Evolutionary conservation across 2,888 invertebrate species (phyloP), one percentile per base, ranked within the genome.

Genomic region (Drosophila yooni): DNA sequence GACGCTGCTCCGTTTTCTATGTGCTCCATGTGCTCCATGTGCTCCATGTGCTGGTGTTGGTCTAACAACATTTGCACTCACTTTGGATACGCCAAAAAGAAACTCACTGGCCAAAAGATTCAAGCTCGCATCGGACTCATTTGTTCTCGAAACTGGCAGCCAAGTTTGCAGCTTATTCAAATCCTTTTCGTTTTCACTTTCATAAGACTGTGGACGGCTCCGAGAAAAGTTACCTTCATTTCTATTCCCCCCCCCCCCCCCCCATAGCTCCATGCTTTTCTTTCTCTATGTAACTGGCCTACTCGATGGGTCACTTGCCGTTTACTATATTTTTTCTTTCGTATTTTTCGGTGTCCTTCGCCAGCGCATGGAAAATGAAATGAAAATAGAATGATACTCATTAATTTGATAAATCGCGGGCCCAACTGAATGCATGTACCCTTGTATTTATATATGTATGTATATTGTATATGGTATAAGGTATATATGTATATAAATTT

Each of bases 361-460:
- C 65, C 71, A 73, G 74, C 72, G 81, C 91, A 78, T 76, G 83
- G 88, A 86, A 87, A 82, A 87, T 81, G 78, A 85, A 91, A 91
- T 91, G 91, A 91, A 92, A 91, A 91, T 88, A 91, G 84, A 91
- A 91, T 90, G 91, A 91, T 90, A 91, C 92, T 91, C 92, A 91
- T 91, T 91, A 92, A 91, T 91, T 92, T 91, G 92, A 91, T 91
- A 92, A 92, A 92, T 91, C 92, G 92, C 85, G 85, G 81, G 63
- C 71, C 74, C 69, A 81, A 68, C 75, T 58, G 38, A 74, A 56
- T 62, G 59, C 69, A 77, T 50, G 50, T 71, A 74, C 57, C 48
- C 13, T 36, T 71, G 36, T 64, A 52, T 64, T 34, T 61, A 27
- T 63, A 36, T 56, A 64, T 62, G 51, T n/a, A 64, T 62, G 51